phyloP scores from a whole-genome alignment of 2,888 invertebrate genomes.

The Junonia oenone region DNA sequence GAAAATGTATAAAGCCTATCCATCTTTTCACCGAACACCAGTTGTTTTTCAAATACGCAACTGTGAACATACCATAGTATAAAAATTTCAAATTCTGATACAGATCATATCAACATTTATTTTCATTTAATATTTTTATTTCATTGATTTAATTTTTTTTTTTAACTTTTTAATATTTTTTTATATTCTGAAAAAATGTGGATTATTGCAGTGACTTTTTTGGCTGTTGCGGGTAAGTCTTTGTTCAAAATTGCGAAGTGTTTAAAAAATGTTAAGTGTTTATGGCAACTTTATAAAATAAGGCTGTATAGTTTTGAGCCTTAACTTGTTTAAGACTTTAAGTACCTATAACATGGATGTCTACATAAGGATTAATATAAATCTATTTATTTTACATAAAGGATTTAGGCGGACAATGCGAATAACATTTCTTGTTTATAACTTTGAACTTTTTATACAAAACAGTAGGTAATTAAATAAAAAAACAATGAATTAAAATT shows the following conservation, averaged over 20 bases:
- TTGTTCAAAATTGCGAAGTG: neutral
- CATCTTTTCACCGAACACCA: conserved; percentile 36
- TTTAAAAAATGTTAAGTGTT: neutral
- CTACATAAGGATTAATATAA: no score
- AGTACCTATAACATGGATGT: no score
- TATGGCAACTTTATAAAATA: neutral
- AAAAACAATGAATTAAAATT: no score
- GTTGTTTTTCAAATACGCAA: conserved; percentile 40
- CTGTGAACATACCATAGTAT: conserved; percentile 32
- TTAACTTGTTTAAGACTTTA: no score
- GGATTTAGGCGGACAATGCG: no score
- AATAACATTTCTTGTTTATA: no score
- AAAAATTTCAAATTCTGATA: neutral
- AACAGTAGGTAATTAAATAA: no score
- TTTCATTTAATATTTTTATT: neutral
- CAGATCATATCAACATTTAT: neutral
- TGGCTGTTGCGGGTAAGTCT: conserved; percentile 47
- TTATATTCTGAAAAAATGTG: conserved; percentile 42
- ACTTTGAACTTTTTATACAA: no score
- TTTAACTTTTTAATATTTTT: no score
- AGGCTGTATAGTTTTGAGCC: no score
- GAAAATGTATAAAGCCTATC: conserved; percentile 56
- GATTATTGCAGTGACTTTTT: conserved; percentile 39
- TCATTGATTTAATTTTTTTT: neutral
- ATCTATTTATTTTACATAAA: no score